Percentiles rank a stretch among this genome's conserved stretches.
Conservation (phyloP, 2,797 vertebrate species). For the Labroides dimidiatus region DNA sequence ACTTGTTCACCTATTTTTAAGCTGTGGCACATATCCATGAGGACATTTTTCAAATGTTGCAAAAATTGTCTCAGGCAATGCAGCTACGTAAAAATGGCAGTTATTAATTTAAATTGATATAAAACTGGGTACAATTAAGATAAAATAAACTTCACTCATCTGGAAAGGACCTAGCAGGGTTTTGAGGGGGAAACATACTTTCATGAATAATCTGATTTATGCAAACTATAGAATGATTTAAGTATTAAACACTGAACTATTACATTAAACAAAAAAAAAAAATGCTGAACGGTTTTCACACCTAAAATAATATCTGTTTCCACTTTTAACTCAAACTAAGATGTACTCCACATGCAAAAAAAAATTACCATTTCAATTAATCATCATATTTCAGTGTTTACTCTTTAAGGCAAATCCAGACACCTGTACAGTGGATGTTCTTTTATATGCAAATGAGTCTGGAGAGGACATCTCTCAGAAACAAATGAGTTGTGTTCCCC, state of each 20-base stretch:
- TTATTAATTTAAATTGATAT: conserved; percentile 20
- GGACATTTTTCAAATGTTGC: conserved; percentile 43
- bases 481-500: neutral
- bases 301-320: neutral
- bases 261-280: neutral
- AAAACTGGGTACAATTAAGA: conserved; percentile 18
- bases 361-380: neutral
- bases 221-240: too few species aligned
- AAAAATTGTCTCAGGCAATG: conserved; percentile 37
- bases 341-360: too few species aligned
- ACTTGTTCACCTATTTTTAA: conserved; percentile 50
- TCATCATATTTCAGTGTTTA: neutral
- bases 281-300: too few species aligned
- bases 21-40: conserved; percentile 51
- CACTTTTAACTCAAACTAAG: neutral
- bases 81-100: conserved; percentile 22
- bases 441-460: neutral
- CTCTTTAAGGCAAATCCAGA: neutral
- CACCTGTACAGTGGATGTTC: neutral
- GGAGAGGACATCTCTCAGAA: neutral
- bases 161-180: neutral
- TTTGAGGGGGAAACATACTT: neutral
- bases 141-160: neutral
- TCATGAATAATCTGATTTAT: too few species aligned
- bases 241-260: neutral